Evolutionary conservation across 2,888 invertebrate genomes (phyloP).

Genomic region (Eupithecia centaureata): DNA sequence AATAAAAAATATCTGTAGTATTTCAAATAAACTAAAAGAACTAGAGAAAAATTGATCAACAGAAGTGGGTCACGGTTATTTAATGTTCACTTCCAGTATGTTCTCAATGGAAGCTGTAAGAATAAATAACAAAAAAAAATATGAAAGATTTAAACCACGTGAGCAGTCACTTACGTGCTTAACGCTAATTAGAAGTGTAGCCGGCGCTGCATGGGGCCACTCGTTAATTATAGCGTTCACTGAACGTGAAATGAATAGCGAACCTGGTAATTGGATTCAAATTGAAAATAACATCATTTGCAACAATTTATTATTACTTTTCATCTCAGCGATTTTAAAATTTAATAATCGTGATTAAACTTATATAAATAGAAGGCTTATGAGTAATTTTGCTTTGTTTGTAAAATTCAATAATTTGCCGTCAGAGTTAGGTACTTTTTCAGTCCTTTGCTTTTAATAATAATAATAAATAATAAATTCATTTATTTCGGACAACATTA

Average conservation of each 20-base stretch:
- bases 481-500: too few species aligned
- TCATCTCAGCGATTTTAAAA: background rate
- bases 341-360: background rate
- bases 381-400: background rate
- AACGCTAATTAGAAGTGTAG: slow-evolving; percentile 8
- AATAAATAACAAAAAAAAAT: too few species aligned
- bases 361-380: background rate
- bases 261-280: slow-evolving; percentile 15
- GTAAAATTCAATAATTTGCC: background rate
- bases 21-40: too few species aligned
- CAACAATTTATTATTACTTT: slow-evolving; percentile 3
- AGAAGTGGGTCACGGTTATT: background rate
- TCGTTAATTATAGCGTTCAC: slow-evolving; percentile 15
- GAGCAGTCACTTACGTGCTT: background rate
- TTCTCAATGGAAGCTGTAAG: too few species aligned
- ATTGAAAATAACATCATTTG: background rate
- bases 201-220: background rate
- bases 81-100: too few species aligned
- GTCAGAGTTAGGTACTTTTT: background rate
- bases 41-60: too few species aligned
- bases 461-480: too few species aligned
- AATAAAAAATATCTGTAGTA: too few species aligned
- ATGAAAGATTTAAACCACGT: too few species aligned
- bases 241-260: slow-evolving; percentile 9
- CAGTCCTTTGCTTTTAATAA: too few species aligned